phyloP scores from a whole-genome alignment of 1,140 invertebrate genomes.

The Drosophila kepulauana region DNA sequence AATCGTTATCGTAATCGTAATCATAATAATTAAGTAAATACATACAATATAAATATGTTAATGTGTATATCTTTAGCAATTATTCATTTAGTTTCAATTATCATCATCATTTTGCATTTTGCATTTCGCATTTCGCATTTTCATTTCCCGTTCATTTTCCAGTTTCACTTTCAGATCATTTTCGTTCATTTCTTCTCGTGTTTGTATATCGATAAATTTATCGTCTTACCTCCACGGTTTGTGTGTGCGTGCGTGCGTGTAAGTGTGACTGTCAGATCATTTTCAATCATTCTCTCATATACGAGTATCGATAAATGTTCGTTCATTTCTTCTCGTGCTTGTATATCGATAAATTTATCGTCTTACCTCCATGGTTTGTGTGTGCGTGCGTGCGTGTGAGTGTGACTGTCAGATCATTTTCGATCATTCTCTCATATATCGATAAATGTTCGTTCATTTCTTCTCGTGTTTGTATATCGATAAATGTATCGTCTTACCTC shows the following conservation, averaged over 20 bases:
- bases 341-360: too few relatives aligned
- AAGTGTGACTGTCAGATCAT: background rate
- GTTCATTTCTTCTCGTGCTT: too few relatives aligned
- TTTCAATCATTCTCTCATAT: background rate
- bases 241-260: background rate
- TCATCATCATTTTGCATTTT: slow-evolving; percentile 12
- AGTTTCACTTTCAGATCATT: background rate
- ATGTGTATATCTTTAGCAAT: slow-evolving; percentile 65
- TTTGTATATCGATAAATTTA: background rate
- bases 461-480: too few relatives aligned
- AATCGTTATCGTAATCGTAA: slow-evolving; percentile 77
- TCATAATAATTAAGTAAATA: slow-evolving; percentile 81
- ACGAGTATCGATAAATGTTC: background rate
- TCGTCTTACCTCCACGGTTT: background rate
- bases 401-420: background rate
- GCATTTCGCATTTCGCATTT: background rate
- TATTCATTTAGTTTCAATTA: slow-evolving; percentile 11
- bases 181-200: background rate
- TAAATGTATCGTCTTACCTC: too few relatives aligned
- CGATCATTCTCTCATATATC: background rate
- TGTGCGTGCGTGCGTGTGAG: background rate
- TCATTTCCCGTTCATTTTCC: background rate
- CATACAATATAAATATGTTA: slow-evolving; percentile 81
- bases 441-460: background rate
- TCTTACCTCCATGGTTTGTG: background rate